These are phyloP conservation scores for Hormiphora californensis DNA, from an alignment of 37 sponge, comb jelly and placozoan species.

Conservation along the genomic window DNA sequence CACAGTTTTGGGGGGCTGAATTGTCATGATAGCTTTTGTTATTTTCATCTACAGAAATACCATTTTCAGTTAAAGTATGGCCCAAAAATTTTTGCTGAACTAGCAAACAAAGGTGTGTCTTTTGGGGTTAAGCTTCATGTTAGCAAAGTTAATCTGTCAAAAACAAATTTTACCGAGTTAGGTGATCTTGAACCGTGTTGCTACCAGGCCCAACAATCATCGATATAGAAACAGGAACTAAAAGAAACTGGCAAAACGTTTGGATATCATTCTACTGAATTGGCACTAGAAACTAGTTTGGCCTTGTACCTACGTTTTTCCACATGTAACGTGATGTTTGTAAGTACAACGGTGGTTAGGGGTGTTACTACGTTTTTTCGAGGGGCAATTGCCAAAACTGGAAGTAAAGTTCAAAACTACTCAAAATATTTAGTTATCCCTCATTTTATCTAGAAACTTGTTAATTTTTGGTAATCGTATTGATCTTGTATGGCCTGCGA, in stretches of 20 bases:
- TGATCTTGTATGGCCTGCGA: not conserved
- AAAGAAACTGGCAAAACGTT: not conserved
- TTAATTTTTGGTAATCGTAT: constrained; percentile 20
- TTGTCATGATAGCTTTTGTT: not conserved
- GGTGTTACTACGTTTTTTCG: not conserved
- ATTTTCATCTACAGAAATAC: not conserved
- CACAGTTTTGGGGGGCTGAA: not conserved
- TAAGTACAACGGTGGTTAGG: not conserved
- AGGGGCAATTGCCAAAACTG: not conserved
- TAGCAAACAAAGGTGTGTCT: not conserved
- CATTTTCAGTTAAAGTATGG: not conserved
- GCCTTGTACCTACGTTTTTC: not conserved
- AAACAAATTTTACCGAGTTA: not conserved
- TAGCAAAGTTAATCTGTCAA: not conserved
- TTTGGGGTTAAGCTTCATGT: not conserved
- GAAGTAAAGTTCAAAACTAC: not conserved
- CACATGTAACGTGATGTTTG: not conserved
- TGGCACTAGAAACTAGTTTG: not conserved
- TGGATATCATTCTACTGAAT: not conserved
- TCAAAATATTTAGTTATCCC: not conserved
- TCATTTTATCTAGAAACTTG: not conserved
- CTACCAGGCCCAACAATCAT: not conserved
- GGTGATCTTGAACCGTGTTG: not conserved
- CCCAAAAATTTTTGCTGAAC: not conserved
- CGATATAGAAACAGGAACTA: not conserved